Base-by-base conservation (phyloP, 92 coral and sea anemone species). In the Micromussa lordhowensis region DNA sequence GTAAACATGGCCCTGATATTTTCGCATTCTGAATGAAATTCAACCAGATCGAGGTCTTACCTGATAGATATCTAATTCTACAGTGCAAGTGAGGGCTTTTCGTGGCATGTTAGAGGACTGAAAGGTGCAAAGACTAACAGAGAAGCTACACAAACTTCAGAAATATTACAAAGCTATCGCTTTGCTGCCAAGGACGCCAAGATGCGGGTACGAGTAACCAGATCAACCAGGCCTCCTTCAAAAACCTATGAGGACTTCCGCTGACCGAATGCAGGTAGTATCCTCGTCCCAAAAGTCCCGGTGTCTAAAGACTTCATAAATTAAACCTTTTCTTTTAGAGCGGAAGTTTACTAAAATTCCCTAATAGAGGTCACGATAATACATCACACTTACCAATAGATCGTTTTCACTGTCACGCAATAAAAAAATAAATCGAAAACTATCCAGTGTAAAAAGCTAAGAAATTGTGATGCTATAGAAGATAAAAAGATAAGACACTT, bases 31-130 rank as follows among this genome's bases (percentile, higher is more conserved):
- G 28, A 74, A 55, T 35, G 88, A 36, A 57, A 28, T 21, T 57
- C 36, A 38, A 11, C 29, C 35, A 14, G 24, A 51, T 61, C 24
- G 57, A 24, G 34, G 26, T 59, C 92, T 93, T 90, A 97, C 99
- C 99, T 91, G 88, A 86, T 97, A 96, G 28, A 94, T 86, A 87
- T 97, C 98, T 38, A 97, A 92, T 80, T 96, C 96, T 40, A 93
- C 98, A 29, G 93, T 92, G 82, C 99, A 97, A 32, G 84, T 94
- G 66, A 97, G 91, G 24, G 98, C 99, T 88, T 90, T 96, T 83
- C 93, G 94, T 5, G 96, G 96, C 99, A 97, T 97, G 72, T 17
- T 90, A 68, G 26, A 22, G 24, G 79, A 34, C 15, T 5, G 24
- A 79, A 71, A 22, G 48, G 77, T 48, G 74, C 59, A 48, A 59